Evolutionary conservation across 2,113 vertebrate genomes (phyloP).

Genomic region (Lepus timidus): DNA sequence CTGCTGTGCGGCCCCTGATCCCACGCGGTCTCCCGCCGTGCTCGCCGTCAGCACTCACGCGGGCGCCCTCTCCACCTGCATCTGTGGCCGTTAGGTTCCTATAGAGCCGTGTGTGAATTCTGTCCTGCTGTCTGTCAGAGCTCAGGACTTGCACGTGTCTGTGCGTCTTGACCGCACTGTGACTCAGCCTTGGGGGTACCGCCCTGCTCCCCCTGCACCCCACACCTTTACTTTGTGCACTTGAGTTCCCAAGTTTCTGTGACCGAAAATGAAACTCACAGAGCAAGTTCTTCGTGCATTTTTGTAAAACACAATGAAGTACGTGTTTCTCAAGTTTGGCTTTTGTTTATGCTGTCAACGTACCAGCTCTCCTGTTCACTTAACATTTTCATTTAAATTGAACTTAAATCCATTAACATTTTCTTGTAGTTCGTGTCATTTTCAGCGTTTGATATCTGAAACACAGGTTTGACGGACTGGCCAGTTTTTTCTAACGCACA

Average conservation of each 20-base stretch:
- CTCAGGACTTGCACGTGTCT: accelerated
- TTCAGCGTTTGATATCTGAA: background rate
- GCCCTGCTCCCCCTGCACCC: too few species aligned
- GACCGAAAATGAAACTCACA: background rate
- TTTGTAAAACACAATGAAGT: background rate
- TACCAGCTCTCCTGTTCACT: background rate
- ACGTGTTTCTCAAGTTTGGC: background rate
- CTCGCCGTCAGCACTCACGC: too few species aligned
- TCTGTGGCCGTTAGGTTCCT: background rate
- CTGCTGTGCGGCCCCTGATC: background rate
- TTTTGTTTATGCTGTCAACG: accelerated
- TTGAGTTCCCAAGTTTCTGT: background rate
- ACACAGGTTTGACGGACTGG: background rate
- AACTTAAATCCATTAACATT: background rate
- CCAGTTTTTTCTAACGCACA: background rate
- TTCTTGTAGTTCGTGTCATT: background rate
- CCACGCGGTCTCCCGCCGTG: too few species aligned
- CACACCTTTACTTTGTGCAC: too few species aligned
- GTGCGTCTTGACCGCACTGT: background rate
- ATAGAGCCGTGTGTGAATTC: background rate
- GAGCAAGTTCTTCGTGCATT: background rate
- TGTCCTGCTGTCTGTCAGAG: background rate
- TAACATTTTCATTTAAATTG: background rate
- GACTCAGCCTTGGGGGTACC: background rate
- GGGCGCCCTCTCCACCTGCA: too few species aligned